phyloP scores from a whole-genome alignment of 2,888 invertebrate species.

The Campopleginae sp. region DNA sequence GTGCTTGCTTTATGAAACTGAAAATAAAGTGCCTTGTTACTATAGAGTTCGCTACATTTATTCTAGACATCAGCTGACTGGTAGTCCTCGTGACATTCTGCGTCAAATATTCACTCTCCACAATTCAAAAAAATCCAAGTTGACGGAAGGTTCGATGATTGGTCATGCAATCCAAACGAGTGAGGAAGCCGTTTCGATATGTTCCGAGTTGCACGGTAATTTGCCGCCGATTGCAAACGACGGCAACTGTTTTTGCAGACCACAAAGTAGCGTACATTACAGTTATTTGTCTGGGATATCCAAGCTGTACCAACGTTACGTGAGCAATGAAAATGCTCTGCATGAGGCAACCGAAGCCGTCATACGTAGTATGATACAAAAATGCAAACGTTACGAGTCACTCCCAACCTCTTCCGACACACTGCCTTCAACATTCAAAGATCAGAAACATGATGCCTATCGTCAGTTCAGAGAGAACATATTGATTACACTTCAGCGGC shows the following conservation, averaged over 20 bases:
- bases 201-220: not conserved
- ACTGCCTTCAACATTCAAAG: not conserved
- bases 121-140: not conserved
- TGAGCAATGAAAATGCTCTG: not conserved
- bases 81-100: slow-evolving; percentile 1
- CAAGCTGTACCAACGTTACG: not conserved
- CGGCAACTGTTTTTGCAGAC: slow-evolving; percentile 1
- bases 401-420: not conserved
- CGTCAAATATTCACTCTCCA: not conserved
- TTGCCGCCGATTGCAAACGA: slow-evolving; percentile 1
- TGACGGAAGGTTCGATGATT: not conserved
- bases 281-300: not conserved
- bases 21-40: slow-evolving; percentile 1
- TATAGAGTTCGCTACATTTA: slow-evolving; percentile 1
- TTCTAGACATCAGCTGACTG: not conserved
- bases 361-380: not conserved
- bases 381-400: not conserved
- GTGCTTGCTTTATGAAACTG: not conserved
- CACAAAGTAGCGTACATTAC: not conserved
- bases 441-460: not conserved
- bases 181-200: not conserved
- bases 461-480: not conserved
- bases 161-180: not conserved
- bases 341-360: not conserved
- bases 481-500: not conserved